These are phyloP conservation scores for Luidia sarsii DNA, from an alignment of 53 echinoderm and acorn worm genomes.

Conservation along the genomic window DNA sequence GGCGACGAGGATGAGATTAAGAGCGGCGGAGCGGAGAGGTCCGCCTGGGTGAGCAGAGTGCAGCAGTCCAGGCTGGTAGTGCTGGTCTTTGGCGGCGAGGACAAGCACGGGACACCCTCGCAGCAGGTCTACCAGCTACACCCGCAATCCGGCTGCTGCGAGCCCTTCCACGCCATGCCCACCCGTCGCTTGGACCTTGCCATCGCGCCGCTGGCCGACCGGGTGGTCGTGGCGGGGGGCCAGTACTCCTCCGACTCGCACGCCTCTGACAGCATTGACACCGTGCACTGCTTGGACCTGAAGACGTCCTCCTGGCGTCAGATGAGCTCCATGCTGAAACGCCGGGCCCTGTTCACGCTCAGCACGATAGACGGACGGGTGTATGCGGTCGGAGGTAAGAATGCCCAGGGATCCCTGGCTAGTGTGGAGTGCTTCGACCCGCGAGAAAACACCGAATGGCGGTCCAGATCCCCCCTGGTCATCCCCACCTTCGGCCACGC, in stretches of 20 bases:
- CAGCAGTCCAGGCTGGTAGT: slow-evolving; percentile 20
- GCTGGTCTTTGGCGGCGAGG: slow-evolving; percentile 59
- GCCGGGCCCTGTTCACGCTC: slow-evolving; percentile 77
- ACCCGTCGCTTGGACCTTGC: slow-evolving; percentile 54
- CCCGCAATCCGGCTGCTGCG: slow-evolving; percentile 34
- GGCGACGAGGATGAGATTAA: too few species aligned
- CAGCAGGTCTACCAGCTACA: slow-evolving; percentile 42
- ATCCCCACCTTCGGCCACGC: slow-evolving; percentile 85
- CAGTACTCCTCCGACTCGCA: slow-evolving; percentile 78
- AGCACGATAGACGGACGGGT: slow-evolving; percentile 59
- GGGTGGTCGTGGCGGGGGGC: slow-evolving; percentile 72
- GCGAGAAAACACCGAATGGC: slow-evolving; percentile 71
- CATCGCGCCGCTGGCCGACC: slow-evolving; percentile 29
- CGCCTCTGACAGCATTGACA: slow-evolving; percentile 81
- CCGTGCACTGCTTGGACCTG: slow-evolving; percentile 71
- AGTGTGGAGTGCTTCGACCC: slow-evolving; percentile 88
- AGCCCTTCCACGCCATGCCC: slow-evolving; percentile 58
- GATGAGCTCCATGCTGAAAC: slow-evolving; percentile 82
- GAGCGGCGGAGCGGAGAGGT: neutral
- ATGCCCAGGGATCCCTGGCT: slow-evolving; percentile 76
- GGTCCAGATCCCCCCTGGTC: slow-evolving; percentile 62
- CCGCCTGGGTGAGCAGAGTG: slow-evolving; percentile 11
- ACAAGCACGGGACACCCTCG: slow-evolving; percentile 46
- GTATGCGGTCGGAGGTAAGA: slow-evolving; percentile 93
- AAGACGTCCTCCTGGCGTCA: slow-evolving; percentile 64